Percentiles rank a stretch among this genome's conserved stretches.
Evolutionary conservation across 2,113 vertebrate species (phyloP).

Genomic region (Cryptoleucopteryx plumbea): DNA sequence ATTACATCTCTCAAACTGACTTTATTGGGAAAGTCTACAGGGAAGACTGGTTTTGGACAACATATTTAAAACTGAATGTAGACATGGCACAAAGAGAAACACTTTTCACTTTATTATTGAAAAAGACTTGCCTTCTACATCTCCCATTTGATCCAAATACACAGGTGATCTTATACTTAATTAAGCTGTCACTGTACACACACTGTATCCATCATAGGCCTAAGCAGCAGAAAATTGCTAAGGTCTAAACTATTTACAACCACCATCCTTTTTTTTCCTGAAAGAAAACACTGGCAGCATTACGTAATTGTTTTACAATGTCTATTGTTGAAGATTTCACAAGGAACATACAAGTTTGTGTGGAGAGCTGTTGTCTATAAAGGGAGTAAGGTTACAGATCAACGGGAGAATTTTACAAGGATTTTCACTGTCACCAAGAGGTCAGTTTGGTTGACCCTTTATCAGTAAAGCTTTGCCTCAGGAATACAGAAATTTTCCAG

Average conservation of each 20-base stretch:
- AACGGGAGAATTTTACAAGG: not conserved
- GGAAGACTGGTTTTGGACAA: not conserved
- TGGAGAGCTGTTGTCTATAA: not conserved
- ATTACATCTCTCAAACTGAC: not conserved
- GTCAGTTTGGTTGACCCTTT: not conserved
- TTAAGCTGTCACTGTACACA: not conserved
- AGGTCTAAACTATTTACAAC: not conserved
- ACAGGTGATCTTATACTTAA: not conserved
- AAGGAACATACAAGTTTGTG: not conserved
- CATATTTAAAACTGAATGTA: not conserved
- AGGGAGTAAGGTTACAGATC: not conserved
- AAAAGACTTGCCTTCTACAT: not conserved
- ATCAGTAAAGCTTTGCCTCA: not conserved
- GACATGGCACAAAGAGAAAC: not conserved
- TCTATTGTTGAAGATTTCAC: not conserved
- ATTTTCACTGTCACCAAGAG: not conserved
- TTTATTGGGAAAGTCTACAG: not conserved
- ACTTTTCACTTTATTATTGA: not conserved
- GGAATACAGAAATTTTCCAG: not conserved
- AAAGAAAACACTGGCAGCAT: not conserved
- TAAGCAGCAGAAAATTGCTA: not conserved
- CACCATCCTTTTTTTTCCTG: not conserved
- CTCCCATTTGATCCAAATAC: not conserved
- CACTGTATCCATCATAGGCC: not conserved
- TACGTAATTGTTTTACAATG: not conserved